Base-by-base conservation (phyloP, 2,888 invertebrate genomes). In the Eristalis tenax region DNA sequence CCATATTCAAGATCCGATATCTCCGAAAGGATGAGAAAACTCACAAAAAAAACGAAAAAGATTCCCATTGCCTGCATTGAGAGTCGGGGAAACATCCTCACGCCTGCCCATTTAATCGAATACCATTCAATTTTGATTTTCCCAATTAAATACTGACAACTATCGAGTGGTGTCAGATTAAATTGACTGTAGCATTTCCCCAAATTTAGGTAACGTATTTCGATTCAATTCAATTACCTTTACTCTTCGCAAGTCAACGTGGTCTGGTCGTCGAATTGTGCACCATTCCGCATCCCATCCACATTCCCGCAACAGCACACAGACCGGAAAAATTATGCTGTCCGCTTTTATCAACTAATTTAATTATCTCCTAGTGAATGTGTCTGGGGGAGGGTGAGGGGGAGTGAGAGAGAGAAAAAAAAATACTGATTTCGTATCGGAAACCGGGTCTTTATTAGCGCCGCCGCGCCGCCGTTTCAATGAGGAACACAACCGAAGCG, bases 181-280 rank as follows among this genome's bases (percentile, higher is more conserved):
- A 83, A 86, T 87, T 87, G 83, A 68, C 78, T 43, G 74, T 40
- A 68, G 70, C 75, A 83, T 83, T 79, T 28, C 28, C 59, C 66
- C 22, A 68, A 70, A 80, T 83, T 83, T 79, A 76, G 68, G 83
- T 80, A 87, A 87, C 87, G 87, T 87, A 87, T 87, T 83, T 83
- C 87, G 80, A 83, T 87, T 83, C 87, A 79, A 87, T 87, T 87
- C 83, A 87, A 87, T 87, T 87, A 86, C 82, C 74, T 86, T 65
- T 8, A 50, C 81, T 75, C 71, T 57, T 74, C 57, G n/a, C 59
- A 50, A 63, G 56, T 18, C 11, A n/a, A 40, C 32, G 28, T 32
- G 77, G 70, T 65, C 18, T 3, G 66, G 64, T 22, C 50, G 56
- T 40, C 50, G 32, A 32, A 32, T 40, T 11, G 26, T 43, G 75